A percentile compares a stretch with the other conserved stretches of the same genome.
Evolutionary conservation across 2,888 invertebrate genomes (phyloP).

Genomic region (Apodemia zela): DNA sequence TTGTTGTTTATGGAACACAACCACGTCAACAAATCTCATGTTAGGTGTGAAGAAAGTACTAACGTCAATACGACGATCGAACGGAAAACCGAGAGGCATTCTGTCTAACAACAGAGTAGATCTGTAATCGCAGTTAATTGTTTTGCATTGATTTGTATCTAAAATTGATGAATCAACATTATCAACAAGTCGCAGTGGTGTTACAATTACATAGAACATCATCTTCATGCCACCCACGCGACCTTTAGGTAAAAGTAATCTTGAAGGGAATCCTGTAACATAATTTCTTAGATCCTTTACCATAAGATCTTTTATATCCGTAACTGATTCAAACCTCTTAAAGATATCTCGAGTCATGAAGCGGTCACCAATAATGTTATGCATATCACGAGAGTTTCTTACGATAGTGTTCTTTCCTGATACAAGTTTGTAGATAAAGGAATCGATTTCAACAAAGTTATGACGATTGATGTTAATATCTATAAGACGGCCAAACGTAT

Average conservation of each 20-base stretch:
- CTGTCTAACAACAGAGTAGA: slow-evolving; percentile 76
- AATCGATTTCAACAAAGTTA: slow-evolving; percentile 83
- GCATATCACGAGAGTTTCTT: slow-evolving; percentile 82
- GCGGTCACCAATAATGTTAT: slow-evolving; percentile 83
- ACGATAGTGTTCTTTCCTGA: slow-evolving; percentile 83
- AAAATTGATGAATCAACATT: slow-evolving; percentile 52
- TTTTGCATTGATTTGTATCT: slow-evolving; percentile 39
- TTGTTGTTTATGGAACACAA: slow-evolving; percentile 82
- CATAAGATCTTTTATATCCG: slow-evolving; percentile 51
- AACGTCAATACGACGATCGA: slow-evolving; percentile 83
- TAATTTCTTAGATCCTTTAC: slow-evolving; percentile 60
- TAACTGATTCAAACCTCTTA: slow-evolving; percentile 80
- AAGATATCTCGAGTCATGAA: slow-evolving; percentile 83
- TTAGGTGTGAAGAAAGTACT: slow-evolving; percentile 83
- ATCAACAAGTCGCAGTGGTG: slow-evolving; percentile 69
- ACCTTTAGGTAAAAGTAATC: slow-evolving; percentile 86
- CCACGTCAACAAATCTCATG: slow-evolving; percentile 83
- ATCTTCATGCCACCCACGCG: slow-evolving; percentile 82
- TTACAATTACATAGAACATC: slow-evolving; percentile 82
- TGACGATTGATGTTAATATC: slow-evolving; percentile 80
- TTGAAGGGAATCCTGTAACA: slow-evolving; percentile 85
- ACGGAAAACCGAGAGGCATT: slow-evolving; percentile 85
- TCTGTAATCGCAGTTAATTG: slow-evolving; percentile 56
- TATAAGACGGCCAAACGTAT: slow-evolving; percentile 75
- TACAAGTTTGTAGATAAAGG: slow-evolving; percentile 80